Evolutionary conservation across 92 coral and sea anemone genomes (phyloP).

Genomic region (Micromussa lordhowensis): DNA sequence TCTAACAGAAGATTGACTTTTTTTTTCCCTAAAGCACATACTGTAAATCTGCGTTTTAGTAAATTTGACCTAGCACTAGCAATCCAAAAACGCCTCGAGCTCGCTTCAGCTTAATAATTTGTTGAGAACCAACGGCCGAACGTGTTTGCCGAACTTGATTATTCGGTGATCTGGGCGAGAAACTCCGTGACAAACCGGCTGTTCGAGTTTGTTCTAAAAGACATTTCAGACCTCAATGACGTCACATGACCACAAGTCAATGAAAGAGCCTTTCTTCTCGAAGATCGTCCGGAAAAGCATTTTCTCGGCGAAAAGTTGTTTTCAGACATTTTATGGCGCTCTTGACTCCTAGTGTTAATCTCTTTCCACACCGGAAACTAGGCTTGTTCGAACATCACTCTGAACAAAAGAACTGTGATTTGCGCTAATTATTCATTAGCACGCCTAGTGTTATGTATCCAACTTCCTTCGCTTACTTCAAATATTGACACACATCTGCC

Average conservation of each 20-base stretch:
- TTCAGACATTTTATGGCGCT: conserved; percentile 57
- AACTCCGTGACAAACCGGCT: not conserved
- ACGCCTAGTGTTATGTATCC: conserved; percentile 47
- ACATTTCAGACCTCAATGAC: conserved; percentile 23
- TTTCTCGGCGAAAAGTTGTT: conserved; percentile 55
- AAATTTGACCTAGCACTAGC: conserved; percentile 33
- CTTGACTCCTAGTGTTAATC: conserved; percentile 66
- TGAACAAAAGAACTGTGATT: conserved; percentile 88
- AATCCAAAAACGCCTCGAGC: not conserved
- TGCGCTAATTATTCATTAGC: conserved; percentile 87
- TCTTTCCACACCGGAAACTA: conserved; percentile 93
- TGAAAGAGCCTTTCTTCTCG: conserved; percentile 42
- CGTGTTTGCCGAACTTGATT: not conserved
- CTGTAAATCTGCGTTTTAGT: conserved; percentile 12
- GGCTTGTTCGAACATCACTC: conserved; percentile 93
- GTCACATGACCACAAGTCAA: conserved; percentile 30
- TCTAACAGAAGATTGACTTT: conserved; percentile 31
- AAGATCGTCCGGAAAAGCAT: conserved; percentile 35
- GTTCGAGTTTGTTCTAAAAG: conserved; percentile 31
- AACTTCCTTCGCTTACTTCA: conserved; percentile 24
- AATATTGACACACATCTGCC: conserved; percentile 37
- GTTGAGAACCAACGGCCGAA: not conserved
- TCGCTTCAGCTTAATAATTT: not conserved
- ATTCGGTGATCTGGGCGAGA: not conserved
- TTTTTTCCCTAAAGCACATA: conserved; percentile 9